phyloP scores from a whole-genome alignment of 2,888 invertebrate species.

The Folsomia candida region DNA sequence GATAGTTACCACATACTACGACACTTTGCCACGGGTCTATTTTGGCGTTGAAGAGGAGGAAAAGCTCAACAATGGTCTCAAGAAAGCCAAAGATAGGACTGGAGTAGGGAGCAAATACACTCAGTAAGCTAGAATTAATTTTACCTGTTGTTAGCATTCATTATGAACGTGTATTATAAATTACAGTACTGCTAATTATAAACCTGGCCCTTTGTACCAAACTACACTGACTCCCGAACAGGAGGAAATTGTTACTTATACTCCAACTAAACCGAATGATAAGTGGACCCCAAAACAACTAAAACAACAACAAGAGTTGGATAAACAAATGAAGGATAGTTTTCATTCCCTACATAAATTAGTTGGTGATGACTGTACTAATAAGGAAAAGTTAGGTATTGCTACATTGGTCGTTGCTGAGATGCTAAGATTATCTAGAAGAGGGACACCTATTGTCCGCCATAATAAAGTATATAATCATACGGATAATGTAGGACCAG shows the following conservation, averaged over 20 bases:
- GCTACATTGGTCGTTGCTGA: background rate
- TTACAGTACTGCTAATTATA: background rate
- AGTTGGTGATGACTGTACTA: background rate
- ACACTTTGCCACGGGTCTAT: background rate
- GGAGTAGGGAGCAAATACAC: background rate
- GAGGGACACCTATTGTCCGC: background rate
- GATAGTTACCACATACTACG: background rate
- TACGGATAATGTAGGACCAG: background rate
- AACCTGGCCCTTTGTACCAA: background rate
- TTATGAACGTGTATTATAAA: background rate
- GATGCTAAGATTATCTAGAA: background rate
- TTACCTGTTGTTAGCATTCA: background rate
- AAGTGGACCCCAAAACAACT: background rate
- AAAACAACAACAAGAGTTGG: background rate
- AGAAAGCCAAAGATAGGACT: background rate
- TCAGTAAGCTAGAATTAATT: background rate
- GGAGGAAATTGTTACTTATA: background rate
- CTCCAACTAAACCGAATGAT: background rate
- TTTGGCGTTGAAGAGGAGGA: background rate
- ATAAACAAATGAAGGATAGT: background rate
- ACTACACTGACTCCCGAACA: background rate
- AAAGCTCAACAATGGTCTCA: background rate
- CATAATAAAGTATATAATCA: background rate
- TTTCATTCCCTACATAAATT: background rate
- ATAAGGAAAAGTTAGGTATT: background rate